Evolutionary conservation across 2,113 vertebrate genomes (phyloP).

Genomic region (Mixornis gularis): DNA sequence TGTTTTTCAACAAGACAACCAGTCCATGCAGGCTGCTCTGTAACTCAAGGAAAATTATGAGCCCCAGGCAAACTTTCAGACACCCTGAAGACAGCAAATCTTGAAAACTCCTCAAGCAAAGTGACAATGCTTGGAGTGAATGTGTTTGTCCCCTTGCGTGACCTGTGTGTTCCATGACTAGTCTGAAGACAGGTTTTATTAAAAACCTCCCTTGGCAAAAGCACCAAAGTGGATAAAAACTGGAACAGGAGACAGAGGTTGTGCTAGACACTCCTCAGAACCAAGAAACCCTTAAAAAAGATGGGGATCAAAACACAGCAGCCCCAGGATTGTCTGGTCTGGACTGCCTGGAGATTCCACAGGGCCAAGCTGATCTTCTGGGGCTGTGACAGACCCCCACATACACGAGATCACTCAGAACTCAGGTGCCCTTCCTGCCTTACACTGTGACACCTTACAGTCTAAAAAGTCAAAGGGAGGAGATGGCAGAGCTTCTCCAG

Average conservation of each 20-base stretch:
- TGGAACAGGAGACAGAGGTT: not conserved
- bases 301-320: not conserved
- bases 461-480: not conserved
- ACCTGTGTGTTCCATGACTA: not conserved
- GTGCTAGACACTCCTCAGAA: not conserved
- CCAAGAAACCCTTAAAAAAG: not conserved
- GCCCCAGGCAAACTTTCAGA: not conserved
- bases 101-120: not conserved
- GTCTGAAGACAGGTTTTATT: not conserved
- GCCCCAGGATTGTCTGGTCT: not conserved
- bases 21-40: not conserved
- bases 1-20: not conserved
- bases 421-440: not conserved
- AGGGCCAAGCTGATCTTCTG: not conserved
- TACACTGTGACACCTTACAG: fast-evolving
- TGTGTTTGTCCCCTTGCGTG: not conserved
- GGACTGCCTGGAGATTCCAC: not conserved
- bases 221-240: not conserved
- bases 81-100: not conserved
- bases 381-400: not conserved
- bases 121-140: not conserved
- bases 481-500: not conserved
- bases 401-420: fast-evolving
- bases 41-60: not conserved
- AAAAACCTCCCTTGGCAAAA: fast-evolving